Conservation (phyloP, 2,888 invertebrate species). For the Hydrotaea cyrtoneurina region DNA sequence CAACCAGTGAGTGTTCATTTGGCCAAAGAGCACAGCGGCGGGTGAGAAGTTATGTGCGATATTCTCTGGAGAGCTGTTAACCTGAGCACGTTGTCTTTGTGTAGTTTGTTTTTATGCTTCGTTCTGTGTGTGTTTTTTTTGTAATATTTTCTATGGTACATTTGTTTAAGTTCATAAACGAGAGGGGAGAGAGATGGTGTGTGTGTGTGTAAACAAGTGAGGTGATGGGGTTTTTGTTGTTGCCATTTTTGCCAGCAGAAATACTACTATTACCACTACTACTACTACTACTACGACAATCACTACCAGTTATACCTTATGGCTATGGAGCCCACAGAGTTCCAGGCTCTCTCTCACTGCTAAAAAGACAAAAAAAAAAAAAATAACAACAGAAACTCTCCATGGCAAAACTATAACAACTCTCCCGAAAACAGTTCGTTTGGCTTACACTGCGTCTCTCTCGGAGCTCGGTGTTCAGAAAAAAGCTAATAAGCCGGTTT, state of each 20-base stretch:
- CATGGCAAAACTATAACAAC: not conserved
- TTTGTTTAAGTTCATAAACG: conserved; percentile 14
- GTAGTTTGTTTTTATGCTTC: conserved; percentile 17
- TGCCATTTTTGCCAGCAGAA: not conserved
- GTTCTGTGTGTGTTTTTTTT: conserved; percentile 11
- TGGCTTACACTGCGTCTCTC: not conserved
- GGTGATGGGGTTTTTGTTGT: not conserved
- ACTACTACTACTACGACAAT: not conserved
- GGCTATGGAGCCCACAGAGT: conserved; percentile 21
- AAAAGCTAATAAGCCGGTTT: conserved; percentile 71
- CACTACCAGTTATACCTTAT: conserved; percentile 12
- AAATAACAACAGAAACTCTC: not conserved
- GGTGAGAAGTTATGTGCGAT: not conserved
- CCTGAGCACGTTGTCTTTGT: conserved; percentile 67
- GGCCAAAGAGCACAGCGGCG: conserved; percentile 3
- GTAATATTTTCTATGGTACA: too few relatives aligned
- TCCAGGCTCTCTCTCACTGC: not conserved
- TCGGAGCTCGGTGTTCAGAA: conserved; percentile 48
- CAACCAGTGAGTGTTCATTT: not conserved
- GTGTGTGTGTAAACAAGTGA: conserved; percentile 40
- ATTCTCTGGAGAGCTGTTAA: conserved; percentile 56
- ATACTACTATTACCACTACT: not conserved
- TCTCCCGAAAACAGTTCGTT: not conserved
- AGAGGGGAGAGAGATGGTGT: conserved; percentile 18
- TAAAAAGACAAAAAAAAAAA: too few relatives aligned